These are phyloP conservation scores for Nemotelus nigrinus DNA, from an alignment of 2,888 invertebrate species.

Conservation along the genomic window DNA sequence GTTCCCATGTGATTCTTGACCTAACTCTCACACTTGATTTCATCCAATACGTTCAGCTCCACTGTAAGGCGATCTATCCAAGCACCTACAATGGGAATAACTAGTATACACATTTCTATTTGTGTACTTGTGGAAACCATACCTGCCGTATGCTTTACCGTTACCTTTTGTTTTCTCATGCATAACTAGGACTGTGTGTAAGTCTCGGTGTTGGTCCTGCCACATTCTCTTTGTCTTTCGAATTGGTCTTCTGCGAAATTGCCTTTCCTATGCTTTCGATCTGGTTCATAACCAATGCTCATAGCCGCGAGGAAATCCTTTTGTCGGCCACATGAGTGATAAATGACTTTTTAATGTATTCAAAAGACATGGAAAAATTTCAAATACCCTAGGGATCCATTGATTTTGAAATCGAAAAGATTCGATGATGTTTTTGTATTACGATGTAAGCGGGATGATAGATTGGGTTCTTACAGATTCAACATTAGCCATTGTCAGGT, in stretches of 20 bases:
- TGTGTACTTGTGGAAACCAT: not conserved
- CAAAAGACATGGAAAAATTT: constrained; percentile 10
- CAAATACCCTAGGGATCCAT: not conserved
- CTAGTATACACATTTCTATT: not conserved
- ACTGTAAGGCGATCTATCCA: too few relatives aligned
- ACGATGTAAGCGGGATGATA: too few relatives aligned
- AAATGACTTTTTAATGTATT: constrained; percentile 35
- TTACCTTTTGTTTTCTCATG: not conserved
- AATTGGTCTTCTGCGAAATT: constrained; percentile 4
- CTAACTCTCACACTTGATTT: too few relatives aligned
- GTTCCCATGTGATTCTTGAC: too few relatives aligned
- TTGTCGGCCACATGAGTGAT: constrained; percentile 9
- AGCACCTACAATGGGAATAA: too few relatives aligned
- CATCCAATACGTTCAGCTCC: too few relatives aligned
- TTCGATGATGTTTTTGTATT: too few relatives aligned
- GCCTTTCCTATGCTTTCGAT: constrained; percentile 13
- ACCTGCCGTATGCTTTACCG: not conserved
- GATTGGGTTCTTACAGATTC: too few relatives aligned
- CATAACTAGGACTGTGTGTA: not conserved
- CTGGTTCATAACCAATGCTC: not conserved
- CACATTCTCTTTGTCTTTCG: not conserved
- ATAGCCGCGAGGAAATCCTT: constrained; percentile 5
- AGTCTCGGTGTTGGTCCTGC: not conserved
- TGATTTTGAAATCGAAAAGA: too few relatives aligned
- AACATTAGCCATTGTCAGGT: too few relatives aligned